A percentile compares a stretch with the other conserved stretches of the same genome.
Conservation (phyloP, 1,140 invertebrate species). For the Frieseomelitta varia region DNA sequence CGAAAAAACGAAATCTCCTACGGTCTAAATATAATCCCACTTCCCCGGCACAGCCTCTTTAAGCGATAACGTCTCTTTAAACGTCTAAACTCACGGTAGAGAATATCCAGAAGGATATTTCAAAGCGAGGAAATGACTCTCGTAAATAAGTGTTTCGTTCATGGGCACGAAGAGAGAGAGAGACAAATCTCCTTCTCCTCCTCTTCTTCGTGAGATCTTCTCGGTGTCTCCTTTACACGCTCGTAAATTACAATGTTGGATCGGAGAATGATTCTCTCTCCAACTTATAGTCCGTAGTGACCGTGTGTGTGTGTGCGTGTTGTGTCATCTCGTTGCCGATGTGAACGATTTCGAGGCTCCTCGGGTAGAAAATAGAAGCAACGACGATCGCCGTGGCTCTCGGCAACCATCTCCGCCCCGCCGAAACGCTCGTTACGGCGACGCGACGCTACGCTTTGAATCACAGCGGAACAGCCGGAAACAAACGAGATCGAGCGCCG, state of each 20-base stretch:
- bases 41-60: too few relatives aligned
- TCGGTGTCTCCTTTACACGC: conserved; percentile 9
- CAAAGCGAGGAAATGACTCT: background rate
- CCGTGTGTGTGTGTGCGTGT: background rate
- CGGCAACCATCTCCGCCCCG: background rate
- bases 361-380: conserved; percentile 61
- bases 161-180: background rate
- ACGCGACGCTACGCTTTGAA: conserved; percentile 28
- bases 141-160: background rate
- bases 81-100: background rate
- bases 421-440: background rate
- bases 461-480: conserved; percentile 54
- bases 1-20: too few relatives aligned
- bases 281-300: background rate
- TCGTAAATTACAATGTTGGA: conserved; percentile 39
- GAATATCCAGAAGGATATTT: background rate
- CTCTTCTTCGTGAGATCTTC: background rate
- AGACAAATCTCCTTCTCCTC: background rate
- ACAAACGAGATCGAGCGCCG: conserved; percentile 53
- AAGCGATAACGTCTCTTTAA: too few relatives aligned
- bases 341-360: conserved; percentile 19
- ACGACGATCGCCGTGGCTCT: background rate
- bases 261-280: conserved; percentile 40
- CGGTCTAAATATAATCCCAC: too few relatives aligned
- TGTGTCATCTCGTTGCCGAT: conserved; percentile 53